These are phyloP conservation scores for Zootoca vivipara DNA, from an alignment of 2,113 vertebrate species.

Conservation along the genomic window DNA sequence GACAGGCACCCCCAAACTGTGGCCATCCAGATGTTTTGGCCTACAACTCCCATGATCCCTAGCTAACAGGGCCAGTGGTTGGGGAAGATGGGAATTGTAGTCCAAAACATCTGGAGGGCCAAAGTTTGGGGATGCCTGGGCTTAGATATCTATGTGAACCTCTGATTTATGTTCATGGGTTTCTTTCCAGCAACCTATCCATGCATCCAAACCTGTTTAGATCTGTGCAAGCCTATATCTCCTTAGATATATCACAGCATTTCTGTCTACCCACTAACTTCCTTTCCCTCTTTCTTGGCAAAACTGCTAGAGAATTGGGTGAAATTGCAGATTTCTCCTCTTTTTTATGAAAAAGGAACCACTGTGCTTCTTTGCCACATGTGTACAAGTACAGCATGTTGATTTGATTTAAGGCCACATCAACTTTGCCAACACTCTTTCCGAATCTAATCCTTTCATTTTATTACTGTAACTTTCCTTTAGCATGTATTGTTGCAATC, in stretches of 20 bases:
- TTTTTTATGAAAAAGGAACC: background rate
- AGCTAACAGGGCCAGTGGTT: too few relatives aligned
- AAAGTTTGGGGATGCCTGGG: too few relatives aligned
- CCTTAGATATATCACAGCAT: background rate
- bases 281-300: background rate
- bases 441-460: slow-evolving; percentile 16
- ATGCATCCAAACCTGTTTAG: background rate
- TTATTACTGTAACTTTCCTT: slow-evolving; percentile 6
- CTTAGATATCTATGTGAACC: background rate
- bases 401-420: slow-evolving; percentile 12
- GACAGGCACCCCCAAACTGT: too few relatives aligned
- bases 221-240: background rate
- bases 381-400: slow-evolving; percentile 6
- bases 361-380: background rate
- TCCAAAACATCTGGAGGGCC: too few relatives aligned
- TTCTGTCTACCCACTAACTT: background rate
- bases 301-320: background rate
- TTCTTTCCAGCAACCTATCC: background rate
- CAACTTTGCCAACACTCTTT: background rate
- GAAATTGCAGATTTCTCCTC: background rate
- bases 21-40: too few relatives aligned
- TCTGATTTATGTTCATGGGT: background rate
- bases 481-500: background rate
- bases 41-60: too few relatives aligned
- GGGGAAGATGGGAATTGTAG: too few relatives aligned